Evolutionary conservation across 2,888 invertebrate species (phyloP), one percentile per base, ranked within the genome.

Genomic region (Drosophila phalerata): DNA sequence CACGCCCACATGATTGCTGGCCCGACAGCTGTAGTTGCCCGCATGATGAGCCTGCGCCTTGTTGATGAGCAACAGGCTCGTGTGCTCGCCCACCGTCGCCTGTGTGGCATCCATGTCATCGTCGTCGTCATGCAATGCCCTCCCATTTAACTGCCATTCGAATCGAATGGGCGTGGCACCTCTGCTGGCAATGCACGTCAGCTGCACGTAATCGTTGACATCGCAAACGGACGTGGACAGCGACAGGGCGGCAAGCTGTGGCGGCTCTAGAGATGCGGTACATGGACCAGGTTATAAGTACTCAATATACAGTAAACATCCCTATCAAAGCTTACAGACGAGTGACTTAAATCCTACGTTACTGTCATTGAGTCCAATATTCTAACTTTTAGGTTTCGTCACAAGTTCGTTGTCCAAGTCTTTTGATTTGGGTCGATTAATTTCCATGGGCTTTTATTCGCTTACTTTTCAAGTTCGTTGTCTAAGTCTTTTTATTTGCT

Each of bases 181-280:
- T 42, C 95, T 95, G 43, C 96, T 97, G 55, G 97, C 96, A 53
- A 96, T 96, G 91, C 97, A 97, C 1, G 97, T 96, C 43, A 97
- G 94, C 90, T 97, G 96, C 55, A 96, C 95, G 81, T 97, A 94
- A 92, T 97, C 96, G 61, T 96, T 96, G 69, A 91, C 86, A 72
- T 90, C 83, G 55, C 90, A 90, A 13, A 94, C 69, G 61, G 91
- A 82, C 30, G 91, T 76, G 62, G 92, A 92, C 5, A 92, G 82
- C 45, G 90, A 89, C n/a, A 92, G 77, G 52, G 89, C 88, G 47
- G 91, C 88, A 63, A 92, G 79, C 68, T 81, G 73, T 11, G 92
- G 92, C 40, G 88, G 85, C 86, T 91, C 91, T 92, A 65, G 9
- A 32, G 19, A 19, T 6, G 34, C 11, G 15, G n/a, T 25, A 5